Percentiles rank a stretch among this genome's conserved stretches.
These are phyloP conservation scores for Campopleginae sp. DNA, from an alignment of 2,888 invertebrate genomes.

Conservation along the genomic window DNA sequence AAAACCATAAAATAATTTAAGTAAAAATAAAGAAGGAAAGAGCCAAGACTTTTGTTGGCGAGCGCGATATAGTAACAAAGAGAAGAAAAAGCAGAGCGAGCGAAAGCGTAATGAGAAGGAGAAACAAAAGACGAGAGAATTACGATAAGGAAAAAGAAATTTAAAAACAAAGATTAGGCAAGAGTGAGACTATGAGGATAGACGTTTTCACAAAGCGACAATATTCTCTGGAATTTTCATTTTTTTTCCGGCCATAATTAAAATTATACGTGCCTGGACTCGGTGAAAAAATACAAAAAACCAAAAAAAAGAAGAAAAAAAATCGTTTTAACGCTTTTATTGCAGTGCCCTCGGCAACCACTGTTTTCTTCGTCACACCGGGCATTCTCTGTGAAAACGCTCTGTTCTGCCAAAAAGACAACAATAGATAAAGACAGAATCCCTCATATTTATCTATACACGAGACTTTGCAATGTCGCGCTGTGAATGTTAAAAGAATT, in stretches of 20 bases:
- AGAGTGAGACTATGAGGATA: conserved; percentile 62
- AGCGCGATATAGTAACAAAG: conserved; percentile 71
- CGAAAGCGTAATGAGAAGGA: conserved; percentile 45
- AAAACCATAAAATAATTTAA: conserved; percentile 26
- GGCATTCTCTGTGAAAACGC: conserved; percentile 53
- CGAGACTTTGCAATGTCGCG: conserved; percentile 69
- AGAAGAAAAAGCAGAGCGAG: conserved; percentile 23
- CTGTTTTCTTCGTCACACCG: conserved; percentile 30
- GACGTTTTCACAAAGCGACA: conserved; percentile 82
- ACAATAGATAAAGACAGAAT: conserved; percentile 12
- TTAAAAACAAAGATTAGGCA: conserved; percentile 46
- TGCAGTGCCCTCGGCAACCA: conserved; percentile 25
- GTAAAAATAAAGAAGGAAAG: conserved; percentile 67
- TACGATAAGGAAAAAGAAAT: conserved; percentile 26
- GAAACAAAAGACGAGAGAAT: conserved; percentile 35
- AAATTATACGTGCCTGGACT: conserved; percentile 62
- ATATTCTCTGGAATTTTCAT: conserved; percentile 81
- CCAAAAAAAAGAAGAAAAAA: conserved; percentile 49
- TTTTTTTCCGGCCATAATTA: conserved; percentile 71
- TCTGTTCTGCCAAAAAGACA: conserved; percentile 36
- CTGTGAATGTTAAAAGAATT: conserved; percentile 64
- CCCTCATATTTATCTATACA: conserved; percentile 42
- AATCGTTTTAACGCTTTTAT: conserved; percentile 69
- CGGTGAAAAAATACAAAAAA: conserved; percentile 53
- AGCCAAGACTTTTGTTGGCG: conserved; percentile 82